phyloP scores from a whole-genome alignment of 2,113 vertebrate genomes.

The Dipodomys spectabilis region DNA sequence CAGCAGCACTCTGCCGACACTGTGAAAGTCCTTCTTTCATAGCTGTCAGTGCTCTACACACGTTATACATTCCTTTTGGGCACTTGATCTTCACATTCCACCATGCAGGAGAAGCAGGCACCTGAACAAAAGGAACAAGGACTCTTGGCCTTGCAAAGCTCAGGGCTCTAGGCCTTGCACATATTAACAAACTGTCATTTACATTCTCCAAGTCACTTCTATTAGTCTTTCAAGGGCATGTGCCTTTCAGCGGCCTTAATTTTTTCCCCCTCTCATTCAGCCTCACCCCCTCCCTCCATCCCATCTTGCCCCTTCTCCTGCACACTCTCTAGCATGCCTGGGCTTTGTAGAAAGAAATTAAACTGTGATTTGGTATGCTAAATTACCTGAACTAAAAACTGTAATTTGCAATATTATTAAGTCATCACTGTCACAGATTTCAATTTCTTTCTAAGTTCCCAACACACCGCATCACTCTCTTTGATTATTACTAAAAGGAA shows the following conservation, averaged over 20 bases:
- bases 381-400: constrained; percentile 79
- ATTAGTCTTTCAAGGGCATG: constrained; percentile 51
- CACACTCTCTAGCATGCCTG: background rate
- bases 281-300: constrained; percentile 23
- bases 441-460: constrained; percentile 74
- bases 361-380: constrained; percentile 77
- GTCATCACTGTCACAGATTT: constrained; percentile 79
- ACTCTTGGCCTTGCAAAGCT: background rate
- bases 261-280: background rate
- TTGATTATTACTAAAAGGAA: constrained; percentile 52
- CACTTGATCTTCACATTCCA: background rate
- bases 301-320: background rate
- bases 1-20: background rate
- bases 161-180: background rate
- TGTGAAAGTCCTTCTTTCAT: background rate
- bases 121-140: constrained; percentile 12
- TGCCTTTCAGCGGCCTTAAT: background rate
- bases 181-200: background rate
- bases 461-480: constrained; percentile 52
- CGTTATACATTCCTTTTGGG: background rate
- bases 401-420: constrained; percentile 80
- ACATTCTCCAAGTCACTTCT: background rate
- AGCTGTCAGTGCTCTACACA: background rate
- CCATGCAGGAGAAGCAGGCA: background rate
- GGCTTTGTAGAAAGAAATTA: constrained; percentile 65